These are phyloP conservation scores for Lontra canadensis DNA, from an alignment of 2,113 vertebrate species.

Conservation along the genomic window DNA sequence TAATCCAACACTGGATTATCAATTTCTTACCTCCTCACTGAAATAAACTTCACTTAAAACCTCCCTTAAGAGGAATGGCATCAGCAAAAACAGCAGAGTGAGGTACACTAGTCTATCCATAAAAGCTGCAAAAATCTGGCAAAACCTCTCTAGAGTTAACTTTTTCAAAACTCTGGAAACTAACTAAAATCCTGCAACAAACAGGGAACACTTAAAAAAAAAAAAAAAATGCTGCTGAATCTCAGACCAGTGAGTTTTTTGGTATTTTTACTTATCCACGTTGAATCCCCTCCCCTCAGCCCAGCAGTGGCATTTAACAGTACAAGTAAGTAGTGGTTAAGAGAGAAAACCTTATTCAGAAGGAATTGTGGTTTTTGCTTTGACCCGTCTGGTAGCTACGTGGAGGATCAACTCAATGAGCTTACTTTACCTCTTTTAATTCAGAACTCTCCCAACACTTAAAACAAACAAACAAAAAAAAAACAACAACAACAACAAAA, in stretches of 20 bases:
- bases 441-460: neutral
- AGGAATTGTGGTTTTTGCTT: neutral
- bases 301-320: neutral
- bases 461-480: neutral
- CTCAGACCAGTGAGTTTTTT: neutral
- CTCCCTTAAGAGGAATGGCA: neutral
- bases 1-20: no score
- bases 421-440: neutral
- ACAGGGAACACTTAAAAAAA: neutral
- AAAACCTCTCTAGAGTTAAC: neutral
- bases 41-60: conserved; percentile 20
- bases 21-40: neutral
- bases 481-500: no score
- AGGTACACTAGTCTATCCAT: neutral
- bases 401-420: neutral
- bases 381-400: neutral
- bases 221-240: neutral
- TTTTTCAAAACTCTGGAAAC: neutral
- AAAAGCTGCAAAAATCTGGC: neutral
- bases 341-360: neutral
- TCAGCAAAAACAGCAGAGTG: neutral
- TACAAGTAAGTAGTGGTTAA: neutral
- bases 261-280: neutral
- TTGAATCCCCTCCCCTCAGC: neutral
- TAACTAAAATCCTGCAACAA: neutral